Evolutionary conservation across 2,888 invertebrate species (phyloP), one percentile per base, ranked within the genome.

Genomic region (Drosophila kanekoi): DNA sequence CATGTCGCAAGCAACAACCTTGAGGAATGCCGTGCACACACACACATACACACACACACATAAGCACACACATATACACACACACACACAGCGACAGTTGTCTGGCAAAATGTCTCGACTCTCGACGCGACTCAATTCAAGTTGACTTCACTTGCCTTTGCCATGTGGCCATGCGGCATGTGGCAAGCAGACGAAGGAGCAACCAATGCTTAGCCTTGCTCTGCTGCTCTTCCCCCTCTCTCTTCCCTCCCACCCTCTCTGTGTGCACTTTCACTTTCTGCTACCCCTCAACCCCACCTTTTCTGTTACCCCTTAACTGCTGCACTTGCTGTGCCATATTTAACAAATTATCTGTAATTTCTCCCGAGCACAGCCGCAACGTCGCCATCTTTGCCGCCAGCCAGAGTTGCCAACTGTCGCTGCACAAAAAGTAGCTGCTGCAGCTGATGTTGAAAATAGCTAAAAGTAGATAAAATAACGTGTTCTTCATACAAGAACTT

Each of bases 261-360:
- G 54, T 74, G 70, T 82, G 77, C 77, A 85, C 89, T 87, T 89
- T 87, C 88, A 74, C 89, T 87, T 81, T 85, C 28, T 8, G 8
- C 28, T 28, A 28, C 8, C 8, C 28, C 23, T 4, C 20, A 4
- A 1, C 23, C 8, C 28, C 2, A 1, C 1, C 8, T 6, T 8
- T 28, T 8, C 8, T 8, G 8, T 2, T 28, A 28, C 28, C 28
- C 28, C 28, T 28, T 28, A 28, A 28, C 33, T 16, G 14, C 43
- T 58, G 40, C 68, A 68, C 63, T 53, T 59, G 67, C 71, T 82
- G 83, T 79, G 77, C 79, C 87, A 89, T 84, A 87, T 89, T 87
- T 87, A 80, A 79, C 83, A 90, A 90, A 90, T 90, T 90, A 90
- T 90, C 89, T 87, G 85, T 81, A 90, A 87, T 90, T 89, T 90